Percentiles rank a stretch among this genome's conserved stretches.
phyloP scores from a whole-genome alignment of 2,888 invertebrate genomes.

The Aproaerema taeniolella region DNA sequence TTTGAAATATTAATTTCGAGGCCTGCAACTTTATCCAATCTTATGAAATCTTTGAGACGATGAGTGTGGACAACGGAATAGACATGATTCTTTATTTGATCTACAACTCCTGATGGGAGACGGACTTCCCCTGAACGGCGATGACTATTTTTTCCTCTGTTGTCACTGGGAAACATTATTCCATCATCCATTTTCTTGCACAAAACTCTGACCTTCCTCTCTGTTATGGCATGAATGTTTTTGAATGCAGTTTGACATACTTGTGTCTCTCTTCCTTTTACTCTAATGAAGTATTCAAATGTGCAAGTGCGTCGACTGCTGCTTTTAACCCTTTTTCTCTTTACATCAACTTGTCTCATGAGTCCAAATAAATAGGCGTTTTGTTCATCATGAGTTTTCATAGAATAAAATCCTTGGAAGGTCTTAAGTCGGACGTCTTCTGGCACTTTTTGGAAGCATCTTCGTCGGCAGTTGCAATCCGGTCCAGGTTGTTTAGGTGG shows the following conservation, averaged over 20 bases:
- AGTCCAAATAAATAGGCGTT: constrained; percentile 77
- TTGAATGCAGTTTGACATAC: constrained; percentile 78
- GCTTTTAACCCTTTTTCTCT: constrained; percentile 73
- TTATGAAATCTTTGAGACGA: constrained; percentile 69
- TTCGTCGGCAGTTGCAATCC: constrained; percentile 72
- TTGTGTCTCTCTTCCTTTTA: constrained; percentile 74
- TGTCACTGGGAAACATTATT: constrained; percentile 76
- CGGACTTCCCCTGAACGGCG: constrained; percentile 69
- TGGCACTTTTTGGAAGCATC: constrained; percentile 71
- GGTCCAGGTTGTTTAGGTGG: constrained; percentile 73
- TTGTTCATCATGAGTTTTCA: constrained; percentile 78
- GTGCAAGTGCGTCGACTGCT: constrained; percentile 75
- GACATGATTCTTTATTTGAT: constrained; percentile 75
- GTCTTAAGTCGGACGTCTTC: constrained; percentile 69
- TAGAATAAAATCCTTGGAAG: constrained; percentile 74
- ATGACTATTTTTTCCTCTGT: constrained; percentile 74
- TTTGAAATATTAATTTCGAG: constrained; percentile 76
- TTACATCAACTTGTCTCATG: constrained; percentile 76
- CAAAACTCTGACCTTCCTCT: constrained; percentile 74
- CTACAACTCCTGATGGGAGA: constrained; percentile 64
- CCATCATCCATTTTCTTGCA: constrained; percentile 79
- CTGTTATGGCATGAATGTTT: constrained; percentile 77
- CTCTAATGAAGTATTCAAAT: constrained; percentile 75
- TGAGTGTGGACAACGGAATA: constrained; percentile 74
- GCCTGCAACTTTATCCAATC: constrained; percentile 73